Evolutionary conservation across 1,140 invertebrate species (phyloP).

Genomic region (Nasonia giraulti): DNA sequence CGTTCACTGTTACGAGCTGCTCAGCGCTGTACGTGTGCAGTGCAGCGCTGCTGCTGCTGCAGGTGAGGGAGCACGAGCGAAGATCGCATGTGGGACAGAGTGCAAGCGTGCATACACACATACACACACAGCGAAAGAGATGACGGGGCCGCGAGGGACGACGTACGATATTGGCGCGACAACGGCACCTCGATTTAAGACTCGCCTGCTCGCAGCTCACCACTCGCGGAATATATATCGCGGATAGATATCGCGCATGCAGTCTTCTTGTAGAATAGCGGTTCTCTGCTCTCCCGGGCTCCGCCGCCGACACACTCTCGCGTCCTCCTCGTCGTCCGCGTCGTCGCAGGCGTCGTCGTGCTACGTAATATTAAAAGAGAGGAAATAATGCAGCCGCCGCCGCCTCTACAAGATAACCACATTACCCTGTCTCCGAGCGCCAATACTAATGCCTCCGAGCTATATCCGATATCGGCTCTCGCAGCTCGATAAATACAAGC

Average conservation of each 20-base stretch:
- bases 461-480: background rate
- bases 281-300: constrained; percentile 43
- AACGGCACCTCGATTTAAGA: constrained; percentile 61
- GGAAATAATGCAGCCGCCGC: constrained; percentile 61
- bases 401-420: constrained; percentile 61
- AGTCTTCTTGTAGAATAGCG: constrained; percentile 58
- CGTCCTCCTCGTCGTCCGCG: too few species aligned
- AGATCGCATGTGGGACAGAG: constrained; percentile 28
- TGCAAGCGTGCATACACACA: background rate
- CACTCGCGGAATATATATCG: constrained; percentile 57
- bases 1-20: constrained; percentile 58
- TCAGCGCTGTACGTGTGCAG: background rate
- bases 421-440: constrained; percentile 56
- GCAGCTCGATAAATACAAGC: background rate
- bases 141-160: constrained; percentile 27
- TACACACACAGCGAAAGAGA: background rate
- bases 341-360: constrained; percentile 20
- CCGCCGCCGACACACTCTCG: background rate
- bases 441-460: constrained; percentile 21
- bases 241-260: constrained; percentile 53
- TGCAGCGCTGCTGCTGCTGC: too few species aligned
- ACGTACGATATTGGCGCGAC: constrained; percentile 46
- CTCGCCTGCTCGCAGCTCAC: constrained; percentile 56
- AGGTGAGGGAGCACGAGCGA: constrained; percentile 29
- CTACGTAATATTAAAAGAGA: constrained; percentile 59